Base-by-base conservation (phyloP, 2,888 invertebrate species). In the Diabrotica balteata region DNA sequence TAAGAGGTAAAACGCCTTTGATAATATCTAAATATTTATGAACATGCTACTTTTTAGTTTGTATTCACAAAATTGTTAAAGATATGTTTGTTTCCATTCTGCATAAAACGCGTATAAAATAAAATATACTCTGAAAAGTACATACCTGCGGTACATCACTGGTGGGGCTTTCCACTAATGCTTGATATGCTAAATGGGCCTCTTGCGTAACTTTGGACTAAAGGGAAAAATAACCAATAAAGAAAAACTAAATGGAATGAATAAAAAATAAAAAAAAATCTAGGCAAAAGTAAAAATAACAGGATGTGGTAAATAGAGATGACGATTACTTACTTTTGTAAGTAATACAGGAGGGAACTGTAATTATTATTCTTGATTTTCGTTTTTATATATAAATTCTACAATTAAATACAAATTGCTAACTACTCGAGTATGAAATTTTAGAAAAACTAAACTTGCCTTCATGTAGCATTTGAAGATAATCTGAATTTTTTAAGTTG, bases 151-250 rank as follows among this genome's bases (percentile, higher is more conserved):
- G 69, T 51, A 82, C 78, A 70, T 83, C 83, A 22, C 76, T 78
- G 68, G 78, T 79, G 7, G 86, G 85, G 74, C 86, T 84, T 81
- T 97, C 96, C 63, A 98, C 95, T 61, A 98, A 86, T 77, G 94
- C 92, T 79, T 94, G 93, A 86, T 98, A 98, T 0, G 96, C 98
- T 79, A 93, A 90, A 81, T 95, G 95, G 57, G 96, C 94, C 83
- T 96, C 95, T 79, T 93, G 92, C 17, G 94, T 93, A 77, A 96
- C 88, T 44, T 92, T 91, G 44, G 91, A 90, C 95, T 95, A 86
- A 85, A 82, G 76, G 75, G 78, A 80, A 78, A 79, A 76, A 75
- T 72, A 79, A 78, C 72, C 73, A 72, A 77, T 79, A 77, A 80
- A 80, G 76, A 80, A 79, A 79, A 79, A 80, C 79, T 77, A 77